A percentile compares a stretch with the other conserved stretches of the same genome.
Conservation (phyloP, 2,888 invertebrate species). For the Dasypolia templi region DNA sequence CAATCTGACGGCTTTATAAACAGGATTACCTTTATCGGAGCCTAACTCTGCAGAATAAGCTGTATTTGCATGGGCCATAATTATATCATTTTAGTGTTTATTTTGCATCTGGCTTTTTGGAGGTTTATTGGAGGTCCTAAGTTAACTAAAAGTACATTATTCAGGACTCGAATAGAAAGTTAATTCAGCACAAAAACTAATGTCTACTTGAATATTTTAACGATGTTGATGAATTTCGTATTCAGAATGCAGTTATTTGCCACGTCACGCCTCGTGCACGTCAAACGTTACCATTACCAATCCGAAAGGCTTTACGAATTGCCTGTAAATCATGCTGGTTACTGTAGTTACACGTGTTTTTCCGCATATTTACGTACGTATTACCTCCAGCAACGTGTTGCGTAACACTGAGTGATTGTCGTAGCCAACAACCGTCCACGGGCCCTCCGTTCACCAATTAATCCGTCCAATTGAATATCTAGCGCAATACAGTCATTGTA, state of each 20-base stretch:
- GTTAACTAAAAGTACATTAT: too few species aligned
- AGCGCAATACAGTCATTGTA: slow-evolving; percentile 68
- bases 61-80: slow-evolving; percentile 20
- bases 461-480: slow-evolving; percentile 84
- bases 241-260: slow-evolving; percentile 11
- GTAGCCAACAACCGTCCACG: slow-evolving; percentile 53
- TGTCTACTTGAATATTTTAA: background rate
- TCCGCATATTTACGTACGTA: slow-evolving; percentile 56
- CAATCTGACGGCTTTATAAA: slow-evolving; percentile 36
- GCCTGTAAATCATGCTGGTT: slow-evolving; percentile 47
- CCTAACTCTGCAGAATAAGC: slow-evolving; percentile 8
- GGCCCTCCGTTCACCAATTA: slow-evolving; percentile 81
- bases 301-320: slow-evolving; percentile 49
- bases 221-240: background rate
- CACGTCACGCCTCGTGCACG: slow-evolving; percentile 28
- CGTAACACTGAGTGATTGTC: slow-evolving; percentile 57
- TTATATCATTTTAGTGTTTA: background rate
- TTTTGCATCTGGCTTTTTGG: background rate
- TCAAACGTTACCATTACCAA: slow-evolving; percentile 38
- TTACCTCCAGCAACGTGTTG: slow-evolving; percentile 46
- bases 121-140: background rate
- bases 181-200: too few species aligned
- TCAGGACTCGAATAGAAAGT: too few species aligned
- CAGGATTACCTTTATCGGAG: slow-evolving; percentile 34
- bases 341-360: slow-evolving; percentile 46